Evolutionary conservation across 2,113 vertebrate species (phyloP), one percentile per base, ranked within the genome.

Genomic region (Speoplatyrhinus poulsoni): DNA sequence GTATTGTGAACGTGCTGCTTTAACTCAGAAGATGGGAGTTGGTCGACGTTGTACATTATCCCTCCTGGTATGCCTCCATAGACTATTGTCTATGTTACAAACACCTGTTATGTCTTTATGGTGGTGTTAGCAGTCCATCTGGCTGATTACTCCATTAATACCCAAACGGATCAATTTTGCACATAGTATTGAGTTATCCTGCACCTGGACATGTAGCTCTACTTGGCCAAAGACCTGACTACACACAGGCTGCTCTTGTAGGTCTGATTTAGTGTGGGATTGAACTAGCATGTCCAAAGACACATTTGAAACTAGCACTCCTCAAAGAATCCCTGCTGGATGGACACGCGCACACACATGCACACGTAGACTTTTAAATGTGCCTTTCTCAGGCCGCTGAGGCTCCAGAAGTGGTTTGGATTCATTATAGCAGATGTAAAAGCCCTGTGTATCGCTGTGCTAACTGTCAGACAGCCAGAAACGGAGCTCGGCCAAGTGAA

Each of bases 341-440:
- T 26, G 26, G 26, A 77, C 55, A 26, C 46, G 41, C 49, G 63
- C 58, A 54, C 47, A 46, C 70, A 62, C 47, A 33, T 26, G 7
- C 33, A 46, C 36, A 46, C 15, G 47, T n/a, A 62, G 12, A 11
- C 55, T 67, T 75, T 49, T 47, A 17, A 60, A 48, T 58, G 16
- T 9, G 60, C 5, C 74, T 80, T 88, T 88, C 84, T 75, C 87
- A 88, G 79, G 80, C 83, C 73, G 69, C 80, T 88, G 52, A 16
- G 36, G 74, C 82, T 85, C 67, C 81, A 80, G 62, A 77, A 72
- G 80, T 57, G 71, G 63, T 72, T 67, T 3, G 69, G 60, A 76
- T 82, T 82, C 75, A 62, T 69, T 57, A 75, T 81, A 48, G 69
- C 83, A 60, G 70, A 83, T 84, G 82, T 79, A 80, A 85, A 82